phyloP scores from a whole-genome alignment of 2,888 invertebrate genomes.

The Brachynemurus nebulosus region DNA sequence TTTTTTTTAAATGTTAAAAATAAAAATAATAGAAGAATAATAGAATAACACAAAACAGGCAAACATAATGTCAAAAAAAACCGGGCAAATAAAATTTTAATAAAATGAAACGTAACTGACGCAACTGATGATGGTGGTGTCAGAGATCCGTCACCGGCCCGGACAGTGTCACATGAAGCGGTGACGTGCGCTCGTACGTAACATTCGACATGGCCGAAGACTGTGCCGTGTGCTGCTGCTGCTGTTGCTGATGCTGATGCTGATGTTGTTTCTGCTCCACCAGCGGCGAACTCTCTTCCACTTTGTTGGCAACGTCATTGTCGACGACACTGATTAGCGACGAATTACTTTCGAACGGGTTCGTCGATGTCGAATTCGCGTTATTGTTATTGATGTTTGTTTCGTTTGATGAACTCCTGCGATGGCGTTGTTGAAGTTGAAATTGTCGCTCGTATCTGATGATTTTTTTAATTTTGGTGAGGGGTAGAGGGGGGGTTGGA shows the following conservation, averaged over 20 bases:
- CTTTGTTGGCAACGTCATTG: background rate
- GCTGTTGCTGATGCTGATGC: background rate
- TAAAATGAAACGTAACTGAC: no score
- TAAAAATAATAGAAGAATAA: no score
- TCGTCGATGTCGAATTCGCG: background rate
- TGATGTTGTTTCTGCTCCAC: background rate
- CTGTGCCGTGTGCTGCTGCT: background rate
- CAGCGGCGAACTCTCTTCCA: background rate
- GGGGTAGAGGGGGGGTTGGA: no score
- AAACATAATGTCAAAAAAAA: no score
- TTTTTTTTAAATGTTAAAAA: no score
- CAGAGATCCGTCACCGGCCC: slow-evolving; percentile 47
- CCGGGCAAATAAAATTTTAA: no score
- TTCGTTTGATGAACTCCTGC: background rate
- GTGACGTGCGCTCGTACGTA: slow-evolving; percentile 18
- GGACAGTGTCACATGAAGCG: slow-evolving; percentile 36
- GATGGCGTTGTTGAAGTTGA: background rate
- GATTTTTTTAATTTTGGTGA: no score
- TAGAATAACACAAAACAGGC: no score
- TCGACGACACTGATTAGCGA: background rate
- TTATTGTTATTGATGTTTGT: no score
- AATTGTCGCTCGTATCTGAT: slow-evolving; percentile 1
- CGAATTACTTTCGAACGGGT: background rate
- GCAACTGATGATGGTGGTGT: no score
- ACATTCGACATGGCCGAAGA: no score